phyloP scores from a whole-genome alignment of 2,888 invertebrate genomes.

The Eurois occulta region DNA sequence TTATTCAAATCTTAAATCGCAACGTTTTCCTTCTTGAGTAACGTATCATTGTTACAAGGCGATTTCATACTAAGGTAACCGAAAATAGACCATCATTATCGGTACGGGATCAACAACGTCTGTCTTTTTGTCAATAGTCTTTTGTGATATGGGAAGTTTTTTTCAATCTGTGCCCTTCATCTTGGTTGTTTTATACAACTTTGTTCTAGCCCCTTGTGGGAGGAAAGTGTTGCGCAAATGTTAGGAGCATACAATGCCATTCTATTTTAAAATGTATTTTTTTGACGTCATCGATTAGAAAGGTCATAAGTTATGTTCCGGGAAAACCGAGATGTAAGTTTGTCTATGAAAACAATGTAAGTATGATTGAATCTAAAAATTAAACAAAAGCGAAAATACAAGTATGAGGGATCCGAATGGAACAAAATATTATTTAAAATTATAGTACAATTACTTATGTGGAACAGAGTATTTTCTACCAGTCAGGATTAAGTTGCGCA shows the following conservation, averaged over 20 bases:
- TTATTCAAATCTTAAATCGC: conserved; percentile 33
- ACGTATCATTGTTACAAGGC: conserved; percentile 73
- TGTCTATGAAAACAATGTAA: neutral
- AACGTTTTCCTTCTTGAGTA: conserved; percentile 73
- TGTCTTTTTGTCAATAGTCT: conserved; percentile 75
- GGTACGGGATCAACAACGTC: conserved; percentile 74
- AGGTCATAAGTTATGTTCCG: conserved; percentile 24
- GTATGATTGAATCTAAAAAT: neutral
- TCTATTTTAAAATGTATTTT: conserved; percentile 49
- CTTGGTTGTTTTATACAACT: conserved; percentile 73
- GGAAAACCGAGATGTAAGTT: neutral
- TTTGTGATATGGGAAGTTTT: conserved; percentile 71
- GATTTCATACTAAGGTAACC: conserved; percentile 74
- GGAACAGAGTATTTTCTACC: neutral
- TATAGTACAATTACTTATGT: neutral
- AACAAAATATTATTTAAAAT: neutral
- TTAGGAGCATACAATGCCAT: conserved; percentile 31
- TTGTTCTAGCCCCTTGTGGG: conserved; percentile 59
- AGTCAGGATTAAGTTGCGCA: neutral
- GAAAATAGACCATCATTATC: conserved; percentile 82
- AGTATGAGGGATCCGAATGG: neutral
- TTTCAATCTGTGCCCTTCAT: conserved; percentile 82
- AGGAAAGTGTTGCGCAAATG: conserved; percentile 67
- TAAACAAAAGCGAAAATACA: neutral
- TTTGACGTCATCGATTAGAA: conserved; percentile 23